A percentile compares a stretch with the other conserved stretches of the same genome.
Conservation (phyloP, 1,140 invertebrate genomes). For the Drosophila athabasca region DNA sequence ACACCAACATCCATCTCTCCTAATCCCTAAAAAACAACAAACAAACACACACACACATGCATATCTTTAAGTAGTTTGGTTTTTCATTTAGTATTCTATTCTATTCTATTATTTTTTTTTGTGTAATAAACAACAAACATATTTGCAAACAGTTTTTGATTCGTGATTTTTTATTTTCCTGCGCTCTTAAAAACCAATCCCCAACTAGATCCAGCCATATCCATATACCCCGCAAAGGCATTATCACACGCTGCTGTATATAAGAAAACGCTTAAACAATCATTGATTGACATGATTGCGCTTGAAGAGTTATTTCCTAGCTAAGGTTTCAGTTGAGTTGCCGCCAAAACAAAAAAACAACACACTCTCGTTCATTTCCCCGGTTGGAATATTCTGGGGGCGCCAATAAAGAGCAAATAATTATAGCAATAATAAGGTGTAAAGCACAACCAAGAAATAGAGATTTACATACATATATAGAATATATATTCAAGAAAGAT, state of each 20-base stretch:
- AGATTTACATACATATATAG: conserved; percentile 2
- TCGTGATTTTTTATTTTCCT: conserved; percentile 23
- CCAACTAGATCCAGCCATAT: conserved; percentile 20
- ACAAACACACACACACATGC: conserved; percentile 47
- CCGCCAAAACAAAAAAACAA: conserved; percentile 9
- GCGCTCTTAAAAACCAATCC: conserved; percentile 26
- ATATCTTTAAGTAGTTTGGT: conserved; percentile 75
- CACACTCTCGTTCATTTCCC: conserved; percentile 36
- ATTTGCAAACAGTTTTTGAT: conserved; percentile 54
- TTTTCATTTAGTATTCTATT: conserved; percentile 75
- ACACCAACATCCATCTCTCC: neutral
- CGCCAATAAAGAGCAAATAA: conserved; percentile 57
- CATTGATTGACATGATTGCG: conserved; percentile 53
- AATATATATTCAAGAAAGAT: conserved; percentile 15
- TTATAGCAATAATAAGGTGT: conserved; percentile 72
- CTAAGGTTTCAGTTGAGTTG: conserved; percentile 72
- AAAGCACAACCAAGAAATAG: conserved; percentile 43
- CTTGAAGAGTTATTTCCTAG: conserved; percentile 66
- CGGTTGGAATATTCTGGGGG: conserved; percentile 1
- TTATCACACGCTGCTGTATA: conserved; percentile 56
- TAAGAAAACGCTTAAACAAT: conserved; percentile 60
- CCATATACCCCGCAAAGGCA: conserved; percentile 37
- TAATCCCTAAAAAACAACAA: neutral
- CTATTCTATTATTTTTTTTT: conserved; percentile 56
- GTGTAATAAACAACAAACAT: conserved; percentile 71